Evolutionary conservation across 2,797 vertebrate genomes (phyloP), one percentile per base, ranked within the genome.

Genomic region (Tinamus major): DNA sequence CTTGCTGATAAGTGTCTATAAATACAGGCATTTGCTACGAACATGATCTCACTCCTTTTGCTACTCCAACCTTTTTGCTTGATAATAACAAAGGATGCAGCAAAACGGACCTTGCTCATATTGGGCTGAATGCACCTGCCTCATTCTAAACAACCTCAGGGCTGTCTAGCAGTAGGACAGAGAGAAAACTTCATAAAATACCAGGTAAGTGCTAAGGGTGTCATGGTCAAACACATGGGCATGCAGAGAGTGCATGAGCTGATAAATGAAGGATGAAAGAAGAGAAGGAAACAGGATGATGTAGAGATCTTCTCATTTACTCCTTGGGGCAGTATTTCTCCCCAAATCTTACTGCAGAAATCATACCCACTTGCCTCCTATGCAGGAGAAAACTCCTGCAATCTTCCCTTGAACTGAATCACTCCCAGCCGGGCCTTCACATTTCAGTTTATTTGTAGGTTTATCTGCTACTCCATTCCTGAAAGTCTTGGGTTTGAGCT

Each of bases 221-320:
- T 37, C 55, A 10, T 5, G 24, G 69, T 92, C 85, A 93, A 92
- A 79, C 51, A 74, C 49, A 84, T 0, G 1, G 89, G 67, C 42
- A 49, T 41, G 23, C 26, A 78, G 59, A 81, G 78, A 96, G 93
- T 11, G 74, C 23, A 82, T 80, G 72, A 92, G 79, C 59, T 90
- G 82, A 42, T 67, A 88, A 87, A 88, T 56, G 70, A 93, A 96
- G 89, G 92, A 81, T 67, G 67, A 92, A 95, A 62, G 76, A 79
- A 81, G 41, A 84, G 37, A 19, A 79, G 77, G n/a, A 75, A 87
- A 83, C 65, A 92, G 85, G 59, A 69, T 67, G 92, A 94, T 59
- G 44, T 0, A 68, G 7, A 92, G 67, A 85, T 1, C 3, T 91
- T 85, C 39, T 51, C 65, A 49, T 92, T 67, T 51, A 55, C 67